Percentiles rank a stretch among this genome's conserved stretches.
phyloP scores from a whole-genome alignment of 2,888 invertebrate genomes.

The Atrina japonica region DNA sequence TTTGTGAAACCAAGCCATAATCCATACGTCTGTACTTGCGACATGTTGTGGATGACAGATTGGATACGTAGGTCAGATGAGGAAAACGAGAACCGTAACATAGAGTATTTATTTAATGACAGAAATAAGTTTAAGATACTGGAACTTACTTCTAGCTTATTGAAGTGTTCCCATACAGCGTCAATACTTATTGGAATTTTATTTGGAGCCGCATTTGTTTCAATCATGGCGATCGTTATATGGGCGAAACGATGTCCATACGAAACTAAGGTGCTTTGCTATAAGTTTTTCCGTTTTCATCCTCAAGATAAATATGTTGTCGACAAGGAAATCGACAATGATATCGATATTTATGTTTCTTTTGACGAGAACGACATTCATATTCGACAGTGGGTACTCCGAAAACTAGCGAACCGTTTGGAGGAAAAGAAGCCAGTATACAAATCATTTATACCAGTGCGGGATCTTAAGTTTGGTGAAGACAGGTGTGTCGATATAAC shows the following conservation, averaged over 20 bases:
- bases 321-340: slow-evolving; percentile 12
- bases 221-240: slow-evolving; percentile 46
- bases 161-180: too few species aligned
- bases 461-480: slow-evolving; percentile 38
- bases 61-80: slow-evolving; percentile 49
- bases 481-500: slow-evolving; percentile 41
- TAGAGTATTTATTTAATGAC: slow-evolving; percentile 39
- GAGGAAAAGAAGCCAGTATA: slow-evolving; percentile 50
- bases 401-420: slow-evolving; percentile 47
- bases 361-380: slow-evolving; percentile 55
- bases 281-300: slow-evolving; percentile 51
- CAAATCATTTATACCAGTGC: slow-evolving; percentile 38
- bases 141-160: slow-evolving; percentile 42
- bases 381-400: slow-evolving; percentile 53
- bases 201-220: slow-evolving; percentile 41
- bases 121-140: slow-evolving; percentile 32
- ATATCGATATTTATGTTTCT: slow-evolving; percentile 42
- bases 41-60: slow-evolving; percentile 27
- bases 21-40: slow-evolving; percentile 11
- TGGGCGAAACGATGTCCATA: slow-evolving; percentile 59
- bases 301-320: slow-evolving; percentile 53
- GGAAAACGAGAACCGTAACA: slow-evolving; percentile 28
- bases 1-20: neutral
- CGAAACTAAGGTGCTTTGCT: slow-evolving; percentile 55
- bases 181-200: too few species aligned